These are phyloP conservation scores for Gallinago media DNA, from an alignment of 2,113 vertebrate genomes.

Conservation along the genomic window DNA sequence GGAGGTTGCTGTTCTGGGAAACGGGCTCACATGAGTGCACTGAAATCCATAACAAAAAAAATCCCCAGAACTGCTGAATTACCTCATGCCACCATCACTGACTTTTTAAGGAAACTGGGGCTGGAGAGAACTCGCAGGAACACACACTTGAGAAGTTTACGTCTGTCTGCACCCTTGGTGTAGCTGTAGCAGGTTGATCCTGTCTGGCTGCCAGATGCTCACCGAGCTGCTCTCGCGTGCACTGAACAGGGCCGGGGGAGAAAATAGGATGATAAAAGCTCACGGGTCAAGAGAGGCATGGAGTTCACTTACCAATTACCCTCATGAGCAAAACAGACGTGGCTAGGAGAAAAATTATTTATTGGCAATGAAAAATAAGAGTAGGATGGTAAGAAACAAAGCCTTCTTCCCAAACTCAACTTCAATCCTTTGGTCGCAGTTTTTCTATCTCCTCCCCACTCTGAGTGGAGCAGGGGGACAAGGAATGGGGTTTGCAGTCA, in stretches of 20 bases:
- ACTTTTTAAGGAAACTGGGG: background rate
- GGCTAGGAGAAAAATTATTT: background rate
- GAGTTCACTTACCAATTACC: background rate
- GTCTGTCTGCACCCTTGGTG: fast-evolving
- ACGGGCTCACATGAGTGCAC: background rate
- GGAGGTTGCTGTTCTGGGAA: background rate
- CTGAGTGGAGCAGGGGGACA: fast-evolving
- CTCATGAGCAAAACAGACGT: background rate
- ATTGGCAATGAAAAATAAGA: background rate
- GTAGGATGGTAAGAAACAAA: background rate
- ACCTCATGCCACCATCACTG: background rate
- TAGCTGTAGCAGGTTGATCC: background rate
- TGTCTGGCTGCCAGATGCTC: background rate
- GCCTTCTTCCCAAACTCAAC: background rate
- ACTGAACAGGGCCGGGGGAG: fast-evolving
- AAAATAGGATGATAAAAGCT: background rate
- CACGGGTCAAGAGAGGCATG: background rate
- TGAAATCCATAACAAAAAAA: background rate
- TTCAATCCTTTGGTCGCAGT: background rate
- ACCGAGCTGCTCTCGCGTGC: background rate
- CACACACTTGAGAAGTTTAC: background rate
- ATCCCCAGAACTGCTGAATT: background rate
- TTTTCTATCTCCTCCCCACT: background rate
- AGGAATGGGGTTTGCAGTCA: fast-evolving
- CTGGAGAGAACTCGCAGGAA: background rate